Evolutionary conservation across 1,140 invertebrate genomes (phyloP).

Genomic region (Zophobas atratus): DNA sequence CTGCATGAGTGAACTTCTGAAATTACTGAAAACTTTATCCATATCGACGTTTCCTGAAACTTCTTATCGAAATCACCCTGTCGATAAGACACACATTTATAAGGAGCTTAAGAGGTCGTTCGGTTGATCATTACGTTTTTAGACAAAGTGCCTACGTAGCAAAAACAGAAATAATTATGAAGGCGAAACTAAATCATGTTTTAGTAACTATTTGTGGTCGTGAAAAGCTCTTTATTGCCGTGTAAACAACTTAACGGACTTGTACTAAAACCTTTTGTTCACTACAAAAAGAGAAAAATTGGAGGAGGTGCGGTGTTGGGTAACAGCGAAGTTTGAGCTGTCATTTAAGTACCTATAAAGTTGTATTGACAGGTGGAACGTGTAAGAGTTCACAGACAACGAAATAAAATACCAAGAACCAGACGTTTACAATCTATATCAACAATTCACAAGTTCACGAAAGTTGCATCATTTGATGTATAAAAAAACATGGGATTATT

Average conservation of each 20-base stretch:
- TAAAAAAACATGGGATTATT: too few species aligned
- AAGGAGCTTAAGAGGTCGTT: slow-evolving; percentile 23
- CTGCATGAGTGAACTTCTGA: slow-evolving; percentile 16
- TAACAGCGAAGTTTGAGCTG: background rate
- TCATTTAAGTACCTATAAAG: background rate
- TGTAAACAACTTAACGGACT: slow-evolving; percentile 7
- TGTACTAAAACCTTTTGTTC: background rate
- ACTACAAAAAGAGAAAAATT: background rate
- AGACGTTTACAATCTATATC: background rate
- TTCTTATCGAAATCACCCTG: slow-evolving; percentile 19
- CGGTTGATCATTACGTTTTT: background rate
- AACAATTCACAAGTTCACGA: too few species aligned
- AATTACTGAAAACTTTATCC: slow-evolving; percentile 33
- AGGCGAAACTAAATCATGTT: background rate
- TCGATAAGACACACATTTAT: slow-evolving; percentile 23
- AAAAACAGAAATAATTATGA: slow-evolving; percentile 17
- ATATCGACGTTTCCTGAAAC: slow-evolving; percentile 13
- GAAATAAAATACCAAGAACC: background rate
- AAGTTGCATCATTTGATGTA: too few species aligned
- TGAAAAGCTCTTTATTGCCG: background rate
- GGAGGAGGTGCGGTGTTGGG: background rate
- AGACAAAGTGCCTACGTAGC: slow-evolving; percentile 14
- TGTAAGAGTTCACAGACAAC: slow-evolving; percentile 2
- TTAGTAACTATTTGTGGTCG: slow-evolving; percentile 4
- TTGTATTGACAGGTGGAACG: background rate